These are phyloP conservation scores for Taphrorychus bicolor DNA, from an alignment of 2,888 invertebrate genomes.

Conservation along the genomic window DNA sequence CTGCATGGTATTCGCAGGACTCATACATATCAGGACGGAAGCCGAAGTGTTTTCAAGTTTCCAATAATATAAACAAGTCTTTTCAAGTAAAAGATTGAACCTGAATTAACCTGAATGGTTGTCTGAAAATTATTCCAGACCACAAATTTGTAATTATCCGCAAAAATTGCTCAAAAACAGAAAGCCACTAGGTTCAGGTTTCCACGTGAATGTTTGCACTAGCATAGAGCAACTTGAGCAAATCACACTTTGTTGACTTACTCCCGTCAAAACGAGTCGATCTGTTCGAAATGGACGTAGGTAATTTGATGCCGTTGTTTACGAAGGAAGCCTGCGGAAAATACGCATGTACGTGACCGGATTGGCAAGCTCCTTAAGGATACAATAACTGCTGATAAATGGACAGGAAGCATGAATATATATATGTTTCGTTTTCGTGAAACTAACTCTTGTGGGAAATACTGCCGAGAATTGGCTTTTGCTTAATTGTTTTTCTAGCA, in stretches of 20 bases:
- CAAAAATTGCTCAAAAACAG: too few species aligned
- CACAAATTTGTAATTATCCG: too few species aligned
- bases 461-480: not conserved
- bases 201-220: too few species aligned
- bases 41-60: too few species aligned
- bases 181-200: too few species aligned
- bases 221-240: too few species aligned
- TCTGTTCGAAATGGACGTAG: conserved; percentile 17
- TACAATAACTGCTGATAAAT: conserved; percentile 23
- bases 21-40: too few species aligned
- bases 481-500: not conserved
- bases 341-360: conserved; percentile 21
- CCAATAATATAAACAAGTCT: too few species aligned
- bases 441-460: not conserved
- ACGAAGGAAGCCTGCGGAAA: conserved; percentile 11
- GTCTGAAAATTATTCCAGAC: too few species aligned
- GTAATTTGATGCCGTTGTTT: conserved; percentile 27
- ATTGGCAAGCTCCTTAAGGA: conserved; percentile 7
- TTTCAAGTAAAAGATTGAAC: too few species aligned
- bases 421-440: not conserved
- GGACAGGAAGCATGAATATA: conserved; percentile 16
- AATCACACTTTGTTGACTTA: not conserved
- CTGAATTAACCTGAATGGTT: too few species aligned
- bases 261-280: not conserved
- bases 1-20: too few species aligned